phyloP scores from a whole-genome alignment of 2,888 invertebrate genomes.

The Sarcophaga subvicina region DNA sequence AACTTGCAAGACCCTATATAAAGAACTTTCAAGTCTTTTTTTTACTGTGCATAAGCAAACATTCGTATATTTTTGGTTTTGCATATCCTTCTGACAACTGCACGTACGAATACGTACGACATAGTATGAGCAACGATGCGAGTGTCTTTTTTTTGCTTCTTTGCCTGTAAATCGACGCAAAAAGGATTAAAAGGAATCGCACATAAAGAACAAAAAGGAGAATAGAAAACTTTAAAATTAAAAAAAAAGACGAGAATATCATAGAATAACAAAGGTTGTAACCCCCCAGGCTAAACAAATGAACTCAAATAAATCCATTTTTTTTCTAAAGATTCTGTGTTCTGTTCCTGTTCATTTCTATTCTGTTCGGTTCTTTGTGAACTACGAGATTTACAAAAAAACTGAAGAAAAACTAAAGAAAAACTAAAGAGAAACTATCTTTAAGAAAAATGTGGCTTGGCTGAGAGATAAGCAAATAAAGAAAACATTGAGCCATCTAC shows the following conservation, averaged over 20 bases:
- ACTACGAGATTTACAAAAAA: conserved; percentile 15
- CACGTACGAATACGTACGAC: not conserved
- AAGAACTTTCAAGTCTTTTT: too few relatives aligned
- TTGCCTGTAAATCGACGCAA: conserved; percentile 44
- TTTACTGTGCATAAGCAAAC: too few relatives aligned
- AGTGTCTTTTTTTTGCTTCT: not conserved
- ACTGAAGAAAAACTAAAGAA: conserved; percentile 6
- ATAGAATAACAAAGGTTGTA: conserved; percentile 59
- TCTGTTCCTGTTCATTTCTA: not conserved
- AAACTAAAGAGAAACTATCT: conserved; percentile 15
- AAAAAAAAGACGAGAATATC: not conserved
- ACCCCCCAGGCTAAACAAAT: conserved; percentile 56
- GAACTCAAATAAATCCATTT: conserved; percentile 56
- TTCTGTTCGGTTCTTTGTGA: conserved; percentile 6
- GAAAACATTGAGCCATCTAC: not conserved
- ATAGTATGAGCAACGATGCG: not conserved
- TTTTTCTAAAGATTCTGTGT: conserved; percentile 19
- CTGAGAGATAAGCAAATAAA: conserved; percentile 24
- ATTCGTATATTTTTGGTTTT: not conserved
- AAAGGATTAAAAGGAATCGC: conserved; percentile 54
- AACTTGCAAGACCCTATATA: too few relatives aligned
- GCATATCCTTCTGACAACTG: not conserved
- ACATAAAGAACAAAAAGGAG: not conserved
- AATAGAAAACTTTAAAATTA: too few relatives aligned
- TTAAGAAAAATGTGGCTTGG: conserved; percentile 27